phyloP scores from a whole-genome alignment of 2,797 vertebrate species.

The Intellagama lesueurii region DNA sequence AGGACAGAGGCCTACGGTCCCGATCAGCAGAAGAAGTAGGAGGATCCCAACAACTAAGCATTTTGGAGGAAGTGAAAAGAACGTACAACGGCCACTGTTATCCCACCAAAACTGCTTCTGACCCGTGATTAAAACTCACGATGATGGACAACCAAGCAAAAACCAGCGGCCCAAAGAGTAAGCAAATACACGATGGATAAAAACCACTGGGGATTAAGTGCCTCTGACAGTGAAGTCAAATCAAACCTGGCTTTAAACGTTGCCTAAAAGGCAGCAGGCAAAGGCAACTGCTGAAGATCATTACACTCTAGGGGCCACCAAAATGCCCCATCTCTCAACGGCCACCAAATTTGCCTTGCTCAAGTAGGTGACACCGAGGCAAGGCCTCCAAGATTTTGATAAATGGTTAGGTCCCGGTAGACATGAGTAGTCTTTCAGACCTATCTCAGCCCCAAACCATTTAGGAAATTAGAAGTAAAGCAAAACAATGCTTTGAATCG shows the following conservation, averaged over 20 bases:
- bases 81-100: too few relatives aligned
- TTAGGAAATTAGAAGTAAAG: not conserved
- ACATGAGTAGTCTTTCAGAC: not conserved
- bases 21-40: not conserved
- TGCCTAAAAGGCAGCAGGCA: not conserved
- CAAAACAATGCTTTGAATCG: not conserved
- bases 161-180: not conserved
- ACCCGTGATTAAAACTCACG: not conserved
- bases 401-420: not conserved
- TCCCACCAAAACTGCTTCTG: not conserved
- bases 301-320: not conserved
- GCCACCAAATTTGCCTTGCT: not conserved
- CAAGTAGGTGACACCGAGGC: not conserved
- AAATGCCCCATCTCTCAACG: not conserved
- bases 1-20: not conserved
- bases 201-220: not conserved
- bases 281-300: not conserved
- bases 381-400: not conserved
- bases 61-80: not conserved
- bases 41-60: not conserved
- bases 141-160: not conserved
- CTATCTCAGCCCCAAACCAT: not conserved
- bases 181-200: not conserved
- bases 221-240: not conserved
- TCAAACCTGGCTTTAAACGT: not conserved